Evolutionary conservation across 2,113 vertebrate species (phyloP).

Genomic region (Campylomormyrus tamandua): DNA sequence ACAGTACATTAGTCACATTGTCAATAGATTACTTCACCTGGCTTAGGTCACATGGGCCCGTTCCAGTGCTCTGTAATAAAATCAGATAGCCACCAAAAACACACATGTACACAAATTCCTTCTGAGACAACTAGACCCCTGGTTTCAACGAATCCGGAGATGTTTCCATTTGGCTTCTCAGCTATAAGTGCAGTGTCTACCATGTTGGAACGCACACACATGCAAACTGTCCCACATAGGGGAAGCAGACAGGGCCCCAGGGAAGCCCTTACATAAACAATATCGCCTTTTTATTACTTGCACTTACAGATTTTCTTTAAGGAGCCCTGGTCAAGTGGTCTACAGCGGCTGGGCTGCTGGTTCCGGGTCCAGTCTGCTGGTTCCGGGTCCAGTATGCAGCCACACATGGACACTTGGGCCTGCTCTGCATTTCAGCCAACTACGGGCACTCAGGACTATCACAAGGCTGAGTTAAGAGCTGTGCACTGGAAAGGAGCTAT

Average conservation of each 20-base stretch:
- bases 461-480: background rate
- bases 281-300: conserved; percentile 12
- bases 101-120: background rate
- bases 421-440: background rate
- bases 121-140: background rate
- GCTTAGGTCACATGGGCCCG: background rate
- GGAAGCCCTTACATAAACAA: conserved; percentile 21
- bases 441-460: background rate
- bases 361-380: background rate
- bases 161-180: conserved; percentile 15
- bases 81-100: background rate
- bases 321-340: conserved; percentile 10
- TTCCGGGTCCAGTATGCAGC: background rate
- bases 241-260: conserved; percentile 18
- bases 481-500: background rate
- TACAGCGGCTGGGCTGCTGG: conserved; percentile 6
- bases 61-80: background rate
- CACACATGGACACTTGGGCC: background rate
- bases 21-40: conserved; percentile 17
- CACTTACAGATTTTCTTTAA: background rate
- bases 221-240: conserved; percentile 37
- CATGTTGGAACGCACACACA: conserved; percentile 19
- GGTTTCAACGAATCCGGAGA: background rate
- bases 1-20: background rate
- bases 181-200: background rate